Evolutionary conservation across 2,113 vertebrate genomes (phyloP).

Genomic region (Mesitornis unicolor): DNA sequence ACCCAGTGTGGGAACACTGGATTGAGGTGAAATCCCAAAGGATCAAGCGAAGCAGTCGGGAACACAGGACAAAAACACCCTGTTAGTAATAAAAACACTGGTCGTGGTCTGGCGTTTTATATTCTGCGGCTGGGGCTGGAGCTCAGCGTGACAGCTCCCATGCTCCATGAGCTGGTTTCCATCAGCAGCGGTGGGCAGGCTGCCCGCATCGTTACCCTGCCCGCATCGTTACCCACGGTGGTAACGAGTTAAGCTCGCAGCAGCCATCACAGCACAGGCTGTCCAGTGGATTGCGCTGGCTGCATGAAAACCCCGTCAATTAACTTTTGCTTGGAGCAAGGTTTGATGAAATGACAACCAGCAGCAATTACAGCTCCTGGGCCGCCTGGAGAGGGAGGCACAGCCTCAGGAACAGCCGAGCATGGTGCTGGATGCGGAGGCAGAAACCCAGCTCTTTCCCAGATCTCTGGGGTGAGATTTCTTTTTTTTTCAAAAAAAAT

Average conservation of each 20-base stretch:
- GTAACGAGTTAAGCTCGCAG: no score
- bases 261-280: no score
- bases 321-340: background rate
- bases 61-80: background rate
- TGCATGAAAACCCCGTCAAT: background rate
- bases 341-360: fast-evolving
- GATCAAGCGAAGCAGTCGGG: background rate
- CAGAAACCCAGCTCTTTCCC: background rate
- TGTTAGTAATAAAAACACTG: fast-evolving
- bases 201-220: background rate
- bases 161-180: background rate
- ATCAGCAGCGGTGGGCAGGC: no score
- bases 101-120: background rate
- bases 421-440: fast-evolving
- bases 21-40: background rate
- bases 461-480: fast-evolving
- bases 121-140: background rate
- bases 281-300: background rate
- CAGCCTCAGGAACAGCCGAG: background rate
- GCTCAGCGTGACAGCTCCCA: background rate
- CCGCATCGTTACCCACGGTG: no score
- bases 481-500: background rate
- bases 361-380: background rate
- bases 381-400: slow-evolving; percentile 37
- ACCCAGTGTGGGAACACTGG: fast-evolving